These are phyloP conservation scores for Romanogobio albipinnatus DNA, from an alignment of 2,113 vertebrate species.

Conservation along the genomic window DNA sequence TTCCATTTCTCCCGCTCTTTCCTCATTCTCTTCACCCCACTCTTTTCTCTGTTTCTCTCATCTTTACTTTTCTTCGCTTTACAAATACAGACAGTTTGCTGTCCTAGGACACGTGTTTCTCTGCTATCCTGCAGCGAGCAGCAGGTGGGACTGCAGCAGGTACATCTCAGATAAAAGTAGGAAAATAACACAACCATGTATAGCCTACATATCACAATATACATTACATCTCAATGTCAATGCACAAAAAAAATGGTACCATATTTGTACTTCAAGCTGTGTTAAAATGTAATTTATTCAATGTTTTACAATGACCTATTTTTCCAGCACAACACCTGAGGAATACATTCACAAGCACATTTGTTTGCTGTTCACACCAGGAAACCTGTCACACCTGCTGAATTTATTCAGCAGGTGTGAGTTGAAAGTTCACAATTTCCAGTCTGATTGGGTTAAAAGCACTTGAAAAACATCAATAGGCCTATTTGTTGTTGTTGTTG, in stretches of 20 bases:
- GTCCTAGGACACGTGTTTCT: conserved; percentile 61
- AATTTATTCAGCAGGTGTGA: background rate
- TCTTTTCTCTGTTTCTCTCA: conserved; percentile 29
- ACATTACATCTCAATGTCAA: background rate
- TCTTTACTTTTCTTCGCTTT: conserved; percentile 29
- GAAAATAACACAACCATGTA: conserved; percentile 26
- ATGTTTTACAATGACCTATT: conserved; percentile 19
- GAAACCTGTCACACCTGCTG: background rate
- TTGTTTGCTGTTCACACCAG: background rate
- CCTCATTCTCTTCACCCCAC: background rate
- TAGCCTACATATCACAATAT: conserved; percentile 4
- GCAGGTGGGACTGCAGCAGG: conserved; percentile 64
- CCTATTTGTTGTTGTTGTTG: background rate
- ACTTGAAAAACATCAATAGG: background rate
- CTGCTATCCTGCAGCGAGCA: conserved; percentile 45
- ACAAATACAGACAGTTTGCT: conserved; percentile 49
- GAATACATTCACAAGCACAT: conserved; percentile 17
- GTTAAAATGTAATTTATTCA: background rate
- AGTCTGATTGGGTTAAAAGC: background rate
- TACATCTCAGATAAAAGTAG: conserved; percentile 39
- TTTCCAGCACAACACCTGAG: background rate
- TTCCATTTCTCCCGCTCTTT: conserved; percentile 4
- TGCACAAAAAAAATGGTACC: background rate
- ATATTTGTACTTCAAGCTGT: background rate
- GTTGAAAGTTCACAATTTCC: background rate